Base-by-base conservation (phyloP, 2,888 invertebrate species). In the Drosophila heteroneura region DNA sequence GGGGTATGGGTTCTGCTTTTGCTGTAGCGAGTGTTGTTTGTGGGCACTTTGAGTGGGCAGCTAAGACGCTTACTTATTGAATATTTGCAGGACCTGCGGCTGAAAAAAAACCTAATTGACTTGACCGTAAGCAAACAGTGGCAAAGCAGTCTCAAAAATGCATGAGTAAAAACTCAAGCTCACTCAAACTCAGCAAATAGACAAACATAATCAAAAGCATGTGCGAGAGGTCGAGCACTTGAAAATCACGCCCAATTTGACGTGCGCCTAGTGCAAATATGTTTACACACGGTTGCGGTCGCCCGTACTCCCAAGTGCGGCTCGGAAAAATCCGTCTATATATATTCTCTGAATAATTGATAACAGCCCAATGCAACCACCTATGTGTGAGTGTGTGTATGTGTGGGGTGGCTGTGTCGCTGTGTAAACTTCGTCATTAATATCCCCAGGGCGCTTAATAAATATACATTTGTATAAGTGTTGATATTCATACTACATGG, bases 241-340 rank as follows among this genome's bases (percentile, higher is more conserved):
- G 89, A 86, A 86, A 90, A 86, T 88, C 84, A 88, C 89, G 87
- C 90, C 81, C 87, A 90, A 88, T 88, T 88, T 88, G 87, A 90
- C 82, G 61, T 90, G 85, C 88, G 88, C 89, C 91, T 74, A 77
- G 74, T 76, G 87, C 65, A 88, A 90, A 88, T 70, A 90, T 81
- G 77, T 81, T 82, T 82, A 67, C 70, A 68, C 72, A 63, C 56
- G 44, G 58, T 14, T 53, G 70, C 68, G 68, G 74, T 73, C 62
- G 62, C 63, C 52, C 28, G 12, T 30, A 35, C 30, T 14, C 52
- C 28, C 9, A 16, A 70, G n/a, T 52, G 28, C 16, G 35, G 57
- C 54, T 61, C 58, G 64, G 69, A 90, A 91, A 90, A 88, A 88
- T 87, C 79, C 81, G 74, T 82, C 77, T 77, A 85, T 61, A 60